Base-by-base conservation (phyloP, 2,888 invertebrate species). In the Caenorhabditis imperialis region DNA sequence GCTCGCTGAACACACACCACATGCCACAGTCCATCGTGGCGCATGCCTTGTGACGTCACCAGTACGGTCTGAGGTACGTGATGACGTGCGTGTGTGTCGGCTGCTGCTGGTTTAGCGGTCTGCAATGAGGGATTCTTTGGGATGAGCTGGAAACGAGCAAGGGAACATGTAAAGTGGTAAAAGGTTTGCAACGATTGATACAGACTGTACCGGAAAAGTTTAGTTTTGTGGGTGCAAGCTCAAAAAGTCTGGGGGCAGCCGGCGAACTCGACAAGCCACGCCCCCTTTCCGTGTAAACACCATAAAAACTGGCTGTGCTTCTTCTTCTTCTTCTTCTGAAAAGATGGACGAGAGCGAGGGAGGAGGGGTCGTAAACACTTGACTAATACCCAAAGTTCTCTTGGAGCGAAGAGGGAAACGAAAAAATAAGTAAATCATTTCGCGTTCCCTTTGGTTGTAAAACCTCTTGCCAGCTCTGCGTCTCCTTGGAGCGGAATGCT, bases 21-120 rank as follows among this genome's bases (percentile, higher is more conserved):
- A 86, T 74, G 57, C 84, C 85, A 74, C 86, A 86, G 71, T 86
- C 86, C 75, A 84, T 83, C 60, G 75, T 69, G 62, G 80, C 75
- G 81, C 83, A 81, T 80, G 55, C 69, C 75, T n/a, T n/a, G 58
- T 51, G 57, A 51, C 48, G 63, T 65, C 44, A 45, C 58, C n/a
- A 20, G 35, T 54, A 54, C 54, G 37, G 33, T 27, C 33, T 40
- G 33, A n/a, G n/a, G n/a, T n/a, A n/a, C n/a, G n/a, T n/a, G n/a
- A 40, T 37, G 33, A 23, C 50, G 18, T 20, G 50, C 5, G 20
- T 12, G 6, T 2, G 33, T 33, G 48, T 18, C 35, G 3, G 7
- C 30, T 20, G 33, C 16, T 16, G 50, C 35, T 16, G 16, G 33
- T n/a, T n/a, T n/a, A n/a, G n/a, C n/a, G n/a, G n/a, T n/a, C n/a